These are phyloP conservation scores for Urosaurus nigricauda DNA, from an alignment of 2,797 vertebrate genomes.

Conservation along the genomic window DNA sequence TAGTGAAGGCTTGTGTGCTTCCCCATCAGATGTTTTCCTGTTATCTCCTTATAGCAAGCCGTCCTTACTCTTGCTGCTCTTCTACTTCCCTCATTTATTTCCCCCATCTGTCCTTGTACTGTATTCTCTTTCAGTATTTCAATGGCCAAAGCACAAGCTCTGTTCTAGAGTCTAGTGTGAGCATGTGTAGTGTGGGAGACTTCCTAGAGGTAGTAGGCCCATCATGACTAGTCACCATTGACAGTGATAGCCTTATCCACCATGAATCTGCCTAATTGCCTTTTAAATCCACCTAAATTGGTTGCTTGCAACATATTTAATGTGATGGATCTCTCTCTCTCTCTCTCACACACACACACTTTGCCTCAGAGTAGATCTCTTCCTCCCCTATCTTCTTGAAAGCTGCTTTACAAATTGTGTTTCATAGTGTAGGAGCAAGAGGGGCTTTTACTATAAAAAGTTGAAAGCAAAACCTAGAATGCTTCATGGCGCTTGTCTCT, in stretches of 20 bases:
- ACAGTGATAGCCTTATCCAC: background rate
- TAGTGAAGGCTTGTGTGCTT: background rate
- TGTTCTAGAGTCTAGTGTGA: background rate
- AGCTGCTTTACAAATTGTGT: background rate
- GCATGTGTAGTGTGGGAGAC: background rate
- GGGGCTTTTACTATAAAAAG: slow-evolving; percentile 45
- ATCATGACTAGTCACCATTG: background rate
- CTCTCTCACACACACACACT: background rate
- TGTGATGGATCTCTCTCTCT: too few relatives aligned
- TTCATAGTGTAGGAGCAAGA: slow-evolving; percentile 38
- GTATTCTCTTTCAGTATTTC: background rate
- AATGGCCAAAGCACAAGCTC: background rate
- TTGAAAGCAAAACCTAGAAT: slow-evolving; percentile 38
- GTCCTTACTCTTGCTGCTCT: too few relatives aligned
- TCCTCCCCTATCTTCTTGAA: background rate
- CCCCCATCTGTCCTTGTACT: too few relatives aligned
- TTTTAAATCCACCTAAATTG: too few relatives aligned
- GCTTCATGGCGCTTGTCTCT: slow-evolving; percentile 29
- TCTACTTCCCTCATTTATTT: background rate
- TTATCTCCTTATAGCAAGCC: background rate
- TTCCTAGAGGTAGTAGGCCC: background rate
- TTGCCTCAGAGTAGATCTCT: slow-evolving; percentile 21
- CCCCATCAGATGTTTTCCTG: background rate
- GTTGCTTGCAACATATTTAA: too few relatives aligned
- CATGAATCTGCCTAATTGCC: background rate